Evolutionary conservation across 2,888 invertebrate genomes (phyloP).

Genomic region (Tachina lurida): DNA sequence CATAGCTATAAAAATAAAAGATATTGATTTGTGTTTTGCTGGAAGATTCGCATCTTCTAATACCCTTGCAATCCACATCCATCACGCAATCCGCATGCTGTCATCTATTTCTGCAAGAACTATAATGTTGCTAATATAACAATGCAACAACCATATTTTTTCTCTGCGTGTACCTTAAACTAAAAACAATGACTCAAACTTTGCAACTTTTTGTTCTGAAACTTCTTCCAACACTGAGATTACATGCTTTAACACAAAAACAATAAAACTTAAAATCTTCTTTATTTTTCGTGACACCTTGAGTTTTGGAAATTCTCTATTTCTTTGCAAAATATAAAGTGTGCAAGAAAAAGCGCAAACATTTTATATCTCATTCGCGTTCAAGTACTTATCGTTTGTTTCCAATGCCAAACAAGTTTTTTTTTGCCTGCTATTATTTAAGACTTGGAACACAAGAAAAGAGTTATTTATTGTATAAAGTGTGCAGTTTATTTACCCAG

Average conservation of each 20-base stretch:
- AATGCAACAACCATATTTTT: no score
- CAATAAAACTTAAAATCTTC: background rate
- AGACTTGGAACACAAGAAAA: background rate
- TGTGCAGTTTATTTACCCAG: slow-evolving; percentile 53
- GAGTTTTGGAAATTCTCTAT: background rate
- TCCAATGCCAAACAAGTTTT: background rate
- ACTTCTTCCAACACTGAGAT: background rate
- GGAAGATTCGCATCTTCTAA: no score
- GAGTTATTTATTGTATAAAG: slow-evolving; percentile 53
- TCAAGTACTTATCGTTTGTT: background rate
- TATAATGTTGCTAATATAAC: no score
- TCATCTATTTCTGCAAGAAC: no score
- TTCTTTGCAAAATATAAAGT: background rate
- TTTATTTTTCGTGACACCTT: background rate
- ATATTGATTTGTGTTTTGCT: no score
- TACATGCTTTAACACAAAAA: background rate
- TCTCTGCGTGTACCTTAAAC: no score
- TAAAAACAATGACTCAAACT: background rate
- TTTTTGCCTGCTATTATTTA: background rate
- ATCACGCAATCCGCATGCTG: no score
- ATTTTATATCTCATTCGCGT: background rate
- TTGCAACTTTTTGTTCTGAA: background rate
- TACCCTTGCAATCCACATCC: no score
- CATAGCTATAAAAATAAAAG: no score
- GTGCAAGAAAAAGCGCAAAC: background rate